A percentile compares a stretch with the other conserved stretches of the same genome.
Evolutionary conservation across 2,797 vertebrate species (phyloP).

Genomic region (Scolopax rusticola): DNA sequence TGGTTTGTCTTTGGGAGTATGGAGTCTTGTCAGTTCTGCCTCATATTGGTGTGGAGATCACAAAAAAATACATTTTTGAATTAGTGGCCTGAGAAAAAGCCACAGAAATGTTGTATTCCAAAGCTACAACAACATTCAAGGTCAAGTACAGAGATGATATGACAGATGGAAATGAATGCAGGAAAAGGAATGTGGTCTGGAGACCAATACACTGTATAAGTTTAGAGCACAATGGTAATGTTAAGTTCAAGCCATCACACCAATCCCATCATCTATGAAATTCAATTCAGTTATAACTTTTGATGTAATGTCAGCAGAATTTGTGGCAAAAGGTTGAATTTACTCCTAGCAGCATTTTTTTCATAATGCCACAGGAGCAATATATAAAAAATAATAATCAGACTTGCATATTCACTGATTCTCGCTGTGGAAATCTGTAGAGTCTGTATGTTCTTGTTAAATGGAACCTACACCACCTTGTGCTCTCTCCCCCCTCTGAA

Average conservation of each 20-base stretch:
- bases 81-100: background rate
- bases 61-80: background rate
- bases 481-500: background rate
- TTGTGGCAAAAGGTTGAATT: background rate
- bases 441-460: background rate
- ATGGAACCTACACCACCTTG: background rate
- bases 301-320: background rate
- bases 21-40: background rate
- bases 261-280: background rate
- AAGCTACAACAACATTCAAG: background rate
- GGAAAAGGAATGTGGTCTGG: background rate
- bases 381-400: background rate
- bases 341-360: background rate
- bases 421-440: background rate
- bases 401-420: background rate
- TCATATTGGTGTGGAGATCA: background rate
- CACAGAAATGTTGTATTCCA: background rate
- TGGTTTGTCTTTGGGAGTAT: background rate
- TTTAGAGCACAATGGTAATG: background rate
- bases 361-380: background rate
- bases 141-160: background rate
- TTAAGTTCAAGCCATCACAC: background rate
- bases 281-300: background rate
- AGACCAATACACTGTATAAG: background rate
- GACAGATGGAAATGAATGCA: conserved; percentile 4